Conservation (phyloP, 2,113 vertebrate species). For the Callipepla squamata region DNA sequence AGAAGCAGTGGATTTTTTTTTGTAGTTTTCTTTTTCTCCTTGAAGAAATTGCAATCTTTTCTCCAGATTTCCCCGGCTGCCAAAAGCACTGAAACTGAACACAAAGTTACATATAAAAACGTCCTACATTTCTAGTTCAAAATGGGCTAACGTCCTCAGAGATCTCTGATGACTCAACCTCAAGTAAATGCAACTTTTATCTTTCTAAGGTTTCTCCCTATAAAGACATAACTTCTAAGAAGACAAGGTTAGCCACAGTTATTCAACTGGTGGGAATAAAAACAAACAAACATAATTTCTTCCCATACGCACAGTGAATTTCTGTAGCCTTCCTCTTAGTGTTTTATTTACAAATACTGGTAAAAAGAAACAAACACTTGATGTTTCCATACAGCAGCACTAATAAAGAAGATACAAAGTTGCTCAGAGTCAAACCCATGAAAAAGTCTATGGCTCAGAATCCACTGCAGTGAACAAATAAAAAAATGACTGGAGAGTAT, state of each 20-base stretch:
- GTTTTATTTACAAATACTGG: background rate
- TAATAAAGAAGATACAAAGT: background rate
- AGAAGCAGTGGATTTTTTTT: background rate
- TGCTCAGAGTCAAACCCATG: background rate
- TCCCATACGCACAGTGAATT: background rate
- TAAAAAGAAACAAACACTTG: background rate
- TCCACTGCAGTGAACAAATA: background rate
- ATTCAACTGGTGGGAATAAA: background rate
- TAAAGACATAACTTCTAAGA: background rate
- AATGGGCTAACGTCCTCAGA: background rate
- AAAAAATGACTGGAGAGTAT: conserved; percentile 13
- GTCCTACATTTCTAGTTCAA: background rate
- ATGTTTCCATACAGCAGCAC: background rate
- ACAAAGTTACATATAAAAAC: background rate
- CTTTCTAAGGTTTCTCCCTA: background rate
- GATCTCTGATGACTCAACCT: background rate
- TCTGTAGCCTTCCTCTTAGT: background rate
- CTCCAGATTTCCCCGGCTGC: background rate
- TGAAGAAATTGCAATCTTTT: conserved; percentile 2
- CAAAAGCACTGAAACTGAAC: background rate
- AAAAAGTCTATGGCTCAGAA: background rate
- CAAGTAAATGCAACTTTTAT: background rate
- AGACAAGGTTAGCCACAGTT: background rate
- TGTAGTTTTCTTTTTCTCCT: background rate
- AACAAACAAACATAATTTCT: background rate